These are phyloP conservation scores for Actenoides lindsayi DNA, from an alignment of 2,113 vertebrate genomes.

Conservation along the genomic window DNA sequence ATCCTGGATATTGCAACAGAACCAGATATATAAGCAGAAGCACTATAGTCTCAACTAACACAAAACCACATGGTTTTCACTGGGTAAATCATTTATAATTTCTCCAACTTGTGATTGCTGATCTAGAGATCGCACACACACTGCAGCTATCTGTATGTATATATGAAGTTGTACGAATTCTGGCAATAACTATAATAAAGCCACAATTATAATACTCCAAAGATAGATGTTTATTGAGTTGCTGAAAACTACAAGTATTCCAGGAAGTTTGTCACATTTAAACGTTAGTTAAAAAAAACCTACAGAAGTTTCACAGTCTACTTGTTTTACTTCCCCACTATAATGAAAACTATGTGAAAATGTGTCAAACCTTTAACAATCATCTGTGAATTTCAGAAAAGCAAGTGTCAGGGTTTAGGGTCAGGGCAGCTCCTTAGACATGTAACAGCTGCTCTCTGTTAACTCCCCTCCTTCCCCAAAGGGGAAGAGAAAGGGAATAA, in stretches of 20 bases:
- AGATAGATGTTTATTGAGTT: not conserved
- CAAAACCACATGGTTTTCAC: not conserved
- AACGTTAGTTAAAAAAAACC: not conserved
- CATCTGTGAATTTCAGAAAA: not conserved
- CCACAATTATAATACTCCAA: not conserved
- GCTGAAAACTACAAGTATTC: conserved; percentile 8
- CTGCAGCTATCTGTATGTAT: too few relatives aligned
- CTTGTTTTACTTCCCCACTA: not conserved
- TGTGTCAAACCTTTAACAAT: not conserved
- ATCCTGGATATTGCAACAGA: not conserved
- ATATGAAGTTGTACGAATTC: not conserved
- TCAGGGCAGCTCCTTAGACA: too few relatives aligned
- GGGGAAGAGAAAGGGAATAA: too few relatives aligned
- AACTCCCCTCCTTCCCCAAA: too few relatives aligned
- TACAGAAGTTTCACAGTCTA: not conserved
- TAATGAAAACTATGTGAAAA: not conserved
- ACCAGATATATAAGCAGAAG: not conserved
- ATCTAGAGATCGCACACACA: not conserved
- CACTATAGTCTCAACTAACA: not conserved
- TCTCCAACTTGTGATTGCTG: not conserved
- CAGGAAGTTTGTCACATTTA: not conserved
- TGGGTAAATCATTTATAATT: not conserved
- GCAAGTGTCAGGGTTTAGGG: too few relatives aligned
- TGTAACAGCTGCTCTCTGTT: too few relatives aligned
- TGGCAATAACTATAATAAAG: not conserved